Evolutionary conservation across 2,113 vertebrate species (phyloP).

Genomic region (Ptychochromis oligacanthus): DNA sequence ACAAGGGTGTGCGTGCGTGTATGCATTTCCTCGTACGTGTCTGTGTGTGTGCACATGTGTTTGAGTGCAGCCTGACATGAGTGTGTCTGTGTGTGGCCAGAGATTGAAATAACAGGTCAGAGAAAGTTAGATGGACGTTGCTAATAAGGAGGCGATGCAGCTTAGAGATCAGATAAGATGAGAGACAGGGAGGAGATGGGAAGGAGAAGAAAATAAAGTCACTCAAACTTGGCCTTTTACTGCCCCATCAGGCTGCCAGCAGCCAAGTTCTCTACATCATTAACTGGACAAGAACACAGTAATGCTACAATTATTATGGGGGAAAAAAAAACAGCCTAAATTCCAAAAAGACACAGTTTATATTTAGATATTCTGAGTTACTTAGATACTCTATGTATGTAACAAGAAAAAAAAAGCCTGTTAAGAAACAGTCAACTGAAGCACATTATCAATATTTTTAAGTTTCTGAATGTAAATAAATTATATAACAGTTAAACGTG

Average conservation of each 20-base stretch:
- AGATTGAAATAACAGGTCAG: conserved; percentile 80
- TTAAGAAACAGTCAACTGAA: neutral
- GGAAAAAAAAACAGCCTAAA: conserved; percentile 8
- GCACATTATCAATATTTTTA: neutral
- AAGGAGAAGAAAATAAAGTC: conserved; percentile 32
- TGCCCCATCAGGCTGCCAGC: conserved; percentile 45
- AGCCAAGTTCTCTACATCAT: conserved; percentile 41
- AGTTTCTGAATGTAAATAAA: neutral
- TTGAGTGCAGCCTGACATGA: neutral
- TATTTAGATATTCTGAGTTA: neutral
- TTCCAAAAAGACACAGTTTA: conserved; percentile 3
- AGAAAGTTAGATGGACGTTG: conserved; percentile 91
- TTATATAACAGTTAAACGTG: neutral
- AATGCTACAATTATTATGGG: conserved; percentile 23
- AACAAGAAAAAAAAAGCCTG: accelerated
- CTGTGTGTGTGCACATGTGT: neutral
- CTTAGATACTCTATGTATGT: neutral
- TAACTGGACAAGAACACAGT: conserved; percentile 40
- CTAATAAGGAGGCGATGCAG: conserved; percentile 89
- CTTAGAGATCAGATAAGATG: conserved; percentile 82
- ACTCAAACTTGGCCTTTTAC: conserved; percentile 66
- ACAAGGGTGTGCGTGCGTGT: conserved; percentile 19
- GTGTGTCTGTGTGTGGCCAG: conserved; percentile 64
- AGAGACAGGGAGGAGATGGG: conserved; percentile 40
- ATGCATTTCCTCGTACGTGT: conserved; percentile 3